Base-by-base conservation (phyloP, 2,888 invertebrate species). In the Baronia brevicornis region DNA sequence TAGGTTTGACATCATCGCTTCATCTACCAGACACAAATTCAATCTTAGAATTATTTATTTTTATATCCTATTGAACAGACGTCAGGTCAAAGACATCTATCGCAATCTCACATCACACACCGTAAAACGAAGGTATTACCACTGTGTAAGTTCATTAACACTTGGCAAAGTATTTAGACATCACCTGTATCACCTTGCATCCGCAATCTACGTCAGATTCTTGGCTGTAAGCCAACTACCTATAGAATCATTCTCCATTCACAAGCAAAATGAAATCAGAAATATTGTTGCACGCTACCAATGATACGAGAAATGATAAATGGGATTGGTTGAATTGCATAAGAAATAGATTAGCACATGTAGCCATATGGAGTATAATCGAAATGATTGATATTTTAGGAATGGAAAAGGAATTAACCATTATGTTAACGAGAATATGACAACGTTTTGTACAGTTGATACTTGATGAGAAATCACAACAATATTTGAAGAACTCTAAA, bases 131-230 rank as follows among this genome's bases (percentile, higher is more conserved):
- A 43, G 42, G 60, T 65, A 40, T 51, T 52, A 54, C 55, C 48
- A 51, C 55, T 52, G 47, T 33, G 40, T 57, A 63, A 77, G 80
- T 70, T 82, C 80, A 82, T 78, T 80, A 77, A 70, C 79, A 70
- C 70, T 69, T 79, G 79, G 77, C 77, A 68, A 46, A 43, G 49
- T 47, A 48, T 46, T 45, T 43, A 45, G 46, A 46, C 51, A 55
- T 57, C 58, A 74, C 73, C 73, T 75, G 71, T 48, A 56, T 53
- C 62, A 66, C 65, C 68, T 68, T 58, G 48, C 54, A 52, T 53
- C 51, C 29, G 39, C 20, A 14, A 15, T 17, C 40, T 45, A 54
- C 54, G 55, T 54, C 52, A 50, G 33, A 26, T 47, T 37, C 26
- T 47, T 73, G 74, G 74, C 71, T 13, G 3, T 2, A 7, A 14